These are phyloP conservation scores for Centropus bengalensis DNA, from an alignment of 2,113 vertebrate genomes.

Conservation along the genomic window DNA sequence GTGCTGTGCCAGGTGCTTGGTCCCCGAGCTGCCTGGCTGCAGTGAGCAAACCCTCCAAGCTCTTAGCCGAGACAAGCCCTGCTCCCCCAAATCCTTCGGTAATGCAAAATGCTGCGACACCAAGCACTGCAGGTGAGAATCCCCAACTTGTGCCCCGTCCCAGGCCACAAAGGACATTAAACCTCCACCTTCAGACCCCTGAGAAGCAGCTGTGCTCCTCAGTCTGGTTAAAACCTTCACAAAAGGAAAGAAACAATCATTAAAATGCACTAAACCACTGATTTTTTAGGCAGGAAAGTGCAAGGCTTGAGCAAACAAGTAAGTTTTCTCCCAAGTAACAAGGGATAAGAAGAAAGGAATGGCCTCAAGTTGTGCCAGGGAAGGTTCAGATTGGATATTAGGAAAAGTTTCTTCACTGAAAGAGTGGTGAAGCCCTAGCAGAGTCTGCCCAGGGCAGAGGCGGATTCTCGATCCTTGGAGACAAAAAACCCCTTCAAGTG, in stretches of 20 bases:
- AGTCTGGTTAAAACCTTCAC: background rate
- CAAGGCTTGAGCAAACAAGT: background rate
- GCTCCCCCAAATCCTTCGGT: background rate
- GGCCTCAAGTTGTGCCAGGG: no score
- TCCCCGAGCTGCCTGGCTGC: fast-evolving
- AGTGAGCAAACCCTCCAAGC: background rate
- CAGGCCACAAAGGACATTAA: fast-evolving
- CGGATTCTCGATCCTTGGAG: no score
- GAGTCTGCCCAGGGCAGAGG: no score
- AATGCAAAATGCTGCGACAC: fast-evolving
- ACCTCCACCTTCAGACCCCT: background rate
- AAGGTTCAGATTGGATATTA: no score
- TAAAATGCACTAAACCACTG: background rate
- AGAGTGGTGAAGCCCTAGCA: no score
- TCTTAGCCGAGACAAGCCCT: background rate
- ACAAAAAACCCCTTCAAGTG: no score
- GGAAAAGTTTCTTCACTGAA: no score
- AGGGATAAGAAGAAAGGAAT: no score
- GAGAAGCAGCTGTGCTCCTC: background rate
- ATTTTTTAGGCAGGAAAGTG: background rate
- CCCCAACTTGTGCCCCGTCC: fast-evolving
- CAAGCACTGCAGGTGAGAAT: background rate
- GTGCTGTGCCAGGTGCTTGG: fast-evolving
- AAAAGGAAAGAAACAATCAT: background rate
- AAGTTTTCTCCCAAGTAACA: no score